These are phyloP conservation scores for Halcyon smyrnensis DNA, from an alignment of 2,797 vertebrate genomes.

Conservation along the genomic window DNA sequence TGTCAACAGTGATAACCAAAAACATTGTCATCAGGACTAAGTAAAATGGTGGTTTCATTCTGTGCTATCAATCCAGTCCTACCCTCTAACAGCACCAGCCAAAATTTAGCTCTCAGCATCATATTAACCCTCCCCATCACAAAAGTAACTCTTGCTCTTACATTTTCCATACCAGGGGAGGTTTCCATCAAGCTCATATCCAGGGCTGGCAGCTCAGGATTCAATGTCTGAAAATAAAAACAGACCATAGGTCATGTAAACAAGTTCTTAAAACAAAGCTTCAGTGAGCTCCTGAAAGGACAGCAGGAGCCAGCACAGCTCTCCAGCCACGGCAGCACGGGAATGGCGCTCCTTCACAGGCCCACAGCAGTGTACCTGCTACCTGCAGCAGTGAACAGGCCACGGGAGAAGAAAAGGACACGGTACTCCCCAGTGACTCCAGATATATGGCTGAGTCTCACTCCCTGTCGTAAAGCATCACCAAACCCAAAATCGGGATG, in stretches of 20 bases:
- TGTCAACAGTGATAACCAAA: background rate
- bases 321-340: background rate
- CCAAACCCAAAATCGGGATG: background rate
- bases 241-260: background rate
- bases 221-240: constrained; percentile 61
- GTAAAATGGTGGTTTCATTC: background rate
- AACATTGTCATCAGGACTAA: background rate
- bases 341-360: background rate
- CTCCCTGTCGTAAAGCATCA: background rate
- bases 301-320: background rate
- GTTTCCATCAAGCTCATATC: constrained; percentile 47
- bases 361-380: background rate
- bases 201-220: constrained; percentile 63
- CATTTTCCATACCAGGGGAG: constrained; percentile 49
- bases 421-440: background rate
- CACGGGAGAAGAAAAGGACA: background rate
- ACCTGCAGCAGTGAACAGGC: background rate
- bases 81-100: background rate
- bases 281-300: background rate
- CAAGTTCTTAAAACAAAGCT: background rate
- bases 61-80: background rate
- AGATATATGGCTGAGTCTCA: background rate
- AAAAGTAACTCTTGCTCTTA: constrained; percentile 33
- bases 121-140: background rate
- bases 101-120: background rate